These are phyloP conservation scores for Arctocebus calabarensis DNA, from an alignment of 2,797 vertebrate species.

Conservation along the genomic window DNA sequence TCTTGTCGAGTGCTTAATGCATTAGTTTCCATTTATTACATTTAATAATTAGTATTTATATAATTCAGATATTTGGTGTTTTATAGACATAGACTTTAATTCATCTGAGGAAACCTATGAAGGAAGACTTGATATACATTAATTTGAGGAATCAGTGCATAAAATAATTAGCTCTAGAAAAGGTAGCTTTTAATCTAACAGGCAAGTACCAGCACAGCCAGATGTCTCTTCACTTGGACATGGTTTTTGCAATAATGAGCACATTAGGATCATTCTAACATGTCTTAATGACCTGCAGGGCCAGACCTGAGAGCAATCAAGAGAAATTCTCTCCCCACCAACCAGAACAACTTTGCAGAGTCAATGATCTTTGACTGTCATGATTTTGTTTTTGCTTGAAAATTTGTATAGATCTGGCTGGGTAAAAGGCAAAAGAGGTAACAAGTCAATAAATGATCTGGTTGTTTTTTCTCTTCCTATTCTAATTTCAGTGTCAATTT, in stretches of 20 bases:
- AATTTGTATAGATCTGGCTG: slow-evolving; percentile 50
- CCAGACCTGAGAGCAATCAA: slow-evolving; percentile 53
- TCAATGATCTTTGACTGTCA: slow-evolving; percentile 30
- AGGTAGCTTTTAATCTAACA: slow-evolving; percentile 38
- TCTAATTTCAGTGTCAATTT: slow-evolving; percentile 16
- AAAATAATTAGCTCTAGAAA: slow-evolving; percentile 71
- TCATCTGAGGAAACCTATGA: neutral
- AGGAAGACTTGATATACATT: slow-evolving; percentile 4
- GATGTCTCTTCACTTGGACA: slow-evolving; percentile 73
- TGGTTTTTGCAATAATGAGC: slow-evolving; percentile 67
- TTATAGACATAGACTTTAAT: slow-evolving; percentile 9
- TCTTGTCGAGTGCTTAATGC: neutral
- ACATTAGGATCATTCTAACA: slow-evolving; percentile 50
- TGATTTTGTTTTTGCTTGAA: slow-evolving; percentile 31
- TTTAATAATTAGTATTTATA: neutral
- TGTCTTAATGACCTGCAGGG: slow-evolving; percentile 45
- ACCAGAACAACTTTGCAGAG: neutral
- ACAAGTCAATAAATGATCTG: neutral
- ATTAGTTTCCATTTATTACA: neutral
- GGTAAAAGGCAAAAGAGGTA: slow-evolving; percentile 30
- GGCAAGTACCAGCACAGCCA: slow-evolving; percentile 54
- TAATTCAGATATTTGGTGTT: neutral
- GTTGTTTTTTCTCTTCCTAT: neutral
- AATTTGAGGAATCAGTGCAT: slow-evolving; percentile 33
- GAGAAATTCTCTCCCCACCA: slow-evolving; percentile 36